phyloP scores from a whole-genome alignment of 2,797 vertebrate species.

The Smutsia gigantea region DNA sequence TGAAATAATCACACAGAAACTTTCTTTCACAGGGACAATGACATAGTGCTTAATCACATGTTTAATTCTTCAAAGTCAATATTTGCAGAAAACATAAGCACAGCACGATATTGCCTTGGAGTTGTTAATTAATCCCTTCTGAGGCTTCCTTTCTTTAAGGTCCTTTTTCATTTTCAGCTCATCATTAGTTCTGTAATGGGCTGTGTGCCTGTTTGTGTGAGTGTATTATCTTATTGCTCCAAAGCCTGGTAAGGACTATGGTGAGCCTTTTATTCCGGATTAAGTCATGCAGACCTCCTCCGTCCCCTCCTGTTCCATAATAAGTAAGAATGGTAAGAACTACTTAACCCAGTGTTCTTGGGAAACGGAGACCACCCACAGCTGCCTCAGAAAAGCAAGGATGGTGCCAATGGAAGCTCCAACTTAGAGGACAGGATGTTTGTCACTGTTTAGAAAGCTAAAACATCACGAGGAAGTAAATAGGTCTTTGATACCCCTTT shows the following conservation, averaged over 20 bases:
- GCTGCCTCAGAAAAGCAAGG: background rate
- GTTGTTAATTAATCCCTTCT: slow-evolving; percentile 67
- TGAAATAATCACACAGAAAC: slow-evolving; percentile 34
- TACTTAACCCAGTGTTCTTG: background rate
- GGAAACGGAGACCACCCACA: background rate
- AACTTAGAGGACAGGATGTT: background rate
- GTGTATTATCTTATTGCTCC: slow-evolving; percentile 32
- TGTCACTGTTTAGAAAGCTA: background rate
- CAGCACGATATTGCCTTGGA: slow-evolving; percentile 67
- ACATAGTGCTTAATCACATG: slow-evolving; percentile 27
- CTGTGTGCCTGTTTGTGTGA: slow-evolving; percentile 36
- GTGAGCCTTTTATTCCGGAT: background rate
- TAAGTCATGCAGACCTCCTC: background rate
- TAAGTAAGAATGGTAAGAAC: background rate
- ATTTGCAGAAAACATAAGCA: slow-evolving; percentile 72
- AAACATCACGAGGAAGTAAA: background rate
- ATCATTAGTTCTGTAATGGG: slow-evolving; percentile 62
- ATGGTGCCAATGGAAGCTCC: too few relatives aligned
- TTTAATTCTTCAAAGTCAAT: slow-evolving; percentile 73
- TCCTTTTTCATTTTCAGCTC: slow-evolving; percentile 63
- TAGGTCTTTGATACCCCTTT: background rate
- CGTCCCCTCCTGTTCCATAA: background rate
- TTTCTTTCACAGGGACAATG: slow-evolving; percentile 35
- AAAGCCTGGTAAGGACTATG: slow-evolving; percentile 24
- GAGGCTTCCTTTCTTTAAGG: slow-evolving; percentile 39